Conservation (phyloP, 2,888 invertebrate species). For the Tridacna gigas region DNA sequence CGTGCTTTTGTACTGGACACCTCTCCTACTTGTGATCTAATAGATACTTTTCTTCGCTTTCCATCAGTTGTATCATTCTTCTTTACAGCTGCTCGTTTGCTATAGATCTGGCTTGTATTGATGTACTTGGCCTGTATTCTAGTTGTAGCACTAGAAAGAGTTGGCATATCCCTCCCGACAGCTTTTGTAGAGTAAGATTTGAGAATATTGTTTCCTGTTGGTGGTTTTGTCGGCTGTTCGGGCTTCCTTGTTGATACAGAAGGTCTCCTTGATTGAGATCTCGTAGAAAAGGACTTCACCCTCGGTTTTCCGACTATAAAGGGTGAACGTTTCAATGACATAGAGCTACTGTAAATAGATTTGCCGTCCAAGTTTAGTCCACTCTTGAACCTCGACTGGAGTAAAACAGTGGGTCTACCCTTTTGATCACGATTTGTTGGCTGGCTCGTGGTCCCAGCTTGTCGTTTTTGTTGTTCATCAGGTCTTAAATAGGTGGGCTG, state of each 20-base stretch:
- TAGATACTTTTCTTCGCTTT: background rate
- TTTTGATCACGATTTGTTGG: too few species aligned
- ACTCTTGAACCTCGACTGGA: too few species aligned
- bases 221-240: background rate
- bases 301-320: background rate
- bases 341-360: too few species aligned
- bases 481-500: background rate
- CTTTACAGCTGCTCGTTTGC: background rate
- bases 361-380: too few species aligned
- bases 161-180: background rate
- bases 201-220: background rate
- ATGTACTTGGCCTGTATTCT: background rate
- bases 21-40: background rate
- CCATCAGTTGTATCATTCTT: too few species aligned
- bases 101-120: background rate
- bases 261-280: background rate
- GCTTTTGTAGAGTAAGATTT: background rate
- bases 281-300: background rate
- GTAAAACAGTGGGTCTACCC: too few species aligned
- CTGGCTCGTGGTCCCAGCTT: too few species aligned
- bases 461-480: too few species aligned
- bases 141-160: background rate
- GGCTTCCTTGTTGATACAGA: background rate
- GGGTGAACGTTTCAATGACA: background rate
- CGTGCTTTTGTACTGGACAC: background rate